These are phyloP conservation scores for Tetropium fuscum DNA, from an alignment of 2,888 invertebrate genomes.

Conservation along the genomic window DNA sequence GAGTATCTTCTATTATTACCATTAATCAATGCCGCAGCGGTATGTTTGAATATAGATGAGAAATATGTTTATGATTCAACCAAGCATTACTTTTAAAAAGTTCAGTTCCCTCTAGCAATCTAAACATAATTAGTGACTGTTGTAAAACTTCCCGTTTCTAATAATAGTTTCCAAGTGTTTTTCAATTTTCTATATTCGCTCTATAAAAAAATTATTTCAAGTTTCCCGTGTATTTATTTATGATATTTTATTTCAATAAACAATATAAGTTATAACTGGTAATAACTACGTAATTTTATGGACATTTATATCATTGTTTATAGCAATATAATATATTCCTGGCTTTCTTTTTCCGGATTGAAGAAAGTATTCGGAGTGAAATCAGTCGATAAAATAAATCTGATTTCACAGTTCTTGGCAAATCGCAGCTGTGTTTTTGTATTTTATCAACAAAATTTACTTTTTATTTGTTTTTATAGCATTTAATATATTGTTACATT, in stretches of 20 bases:
- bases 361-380: no score
- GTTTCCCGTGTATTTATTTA: background rate
- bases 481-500: background rate
- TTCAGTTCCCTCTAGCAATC: constrained; percentile 22
- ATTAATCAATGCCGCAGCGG: no score
- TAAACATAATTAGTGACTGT: constrained; percentile 23
- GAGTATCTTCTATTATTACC: no score
- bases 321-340: background rate
- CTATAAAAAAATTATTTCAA: constrained; percentile 10
- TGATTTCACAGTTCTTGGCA: constrained; percentile 3
- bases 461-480: no score
- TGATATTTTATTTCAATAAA: background rate
- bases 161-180: constrained; percentile 13
- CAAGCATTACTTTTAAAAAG: constrained; percentile 14
- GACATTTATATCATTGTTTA: no score
- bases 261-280: no score
- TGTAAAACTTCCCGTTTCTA: constrained; percentile 26
- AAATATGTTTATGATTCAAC: background rate
- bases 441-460: no score
- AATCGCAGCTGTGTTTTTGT: constrained; percentile 1
- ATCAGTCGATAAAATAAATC: background rate
- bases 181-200: constrained; percentile 20
- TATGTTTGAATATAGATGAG: no score
- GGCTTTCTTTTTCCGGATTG: background rate
- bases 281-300: no score